Evolutionary conservation across 2,113 vertebrate species (phyloP).

Genomic region (Brevimyrus niger): DNA sequence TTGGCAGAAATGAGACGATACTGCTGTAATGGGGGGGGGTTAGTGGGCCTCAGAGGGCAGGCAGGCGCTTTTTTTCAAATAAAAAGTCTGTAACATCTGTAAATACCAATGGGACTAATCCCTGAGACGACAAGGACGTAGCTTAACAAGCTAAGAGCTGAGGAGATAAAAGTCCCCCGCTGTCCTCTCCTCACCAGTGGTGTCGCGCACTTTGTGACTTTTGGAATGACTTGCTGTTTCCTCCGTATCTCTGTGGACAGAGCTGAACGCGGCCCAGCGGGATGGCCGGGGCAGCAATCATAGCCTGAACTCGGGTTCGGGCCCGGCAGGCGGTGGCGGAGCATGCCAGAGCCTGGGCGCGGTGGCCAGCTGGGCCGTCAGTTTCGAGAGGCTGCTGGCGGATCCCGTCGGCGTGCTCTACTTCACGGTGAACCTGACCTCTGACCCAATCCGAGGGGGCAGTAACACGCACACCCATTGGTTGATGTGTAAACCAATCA

Average conservation of each 20-base stretch:
- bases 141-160: neutral
- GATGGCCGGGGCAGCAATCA: conserved; percentile 60
- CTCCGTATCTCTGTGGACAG: conserved; percentile 30
- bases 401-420: conserved; percentile 74
- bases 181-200: neutral
- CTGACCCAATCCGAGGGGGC: neutral
- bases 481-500: neutral
- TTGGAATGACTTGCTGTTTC: neutral
- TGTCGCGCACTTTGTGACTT: neutral
- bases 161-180: neutral
- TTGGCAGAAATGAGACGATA: neutral
- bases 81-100: neutral
- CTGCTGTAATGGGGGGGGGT: neutral
- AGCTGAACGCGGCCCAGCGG: conserved; percentile 54
- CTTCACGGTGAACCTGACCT: conserved; percentile 76
- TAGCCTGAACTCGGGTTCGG: conserved; percentile 71
- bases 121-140: neutral
- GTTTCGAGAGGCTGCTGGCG: conserved; percentile 87
- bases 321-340: conserved; percentile 45
- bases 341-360: conserved; percentile 50
- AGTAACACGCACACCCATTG: neutral
- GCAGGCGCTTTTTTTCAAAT: neutral
- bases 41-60: neutral
- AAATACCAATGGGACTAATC: neutral
- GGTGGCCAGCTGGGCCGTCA: conserved; percentile 87